Evolutionary conservation across 2,888 invertebrate species (phyloP).

Genomic region (Mellilla xanthometata): DNA sequence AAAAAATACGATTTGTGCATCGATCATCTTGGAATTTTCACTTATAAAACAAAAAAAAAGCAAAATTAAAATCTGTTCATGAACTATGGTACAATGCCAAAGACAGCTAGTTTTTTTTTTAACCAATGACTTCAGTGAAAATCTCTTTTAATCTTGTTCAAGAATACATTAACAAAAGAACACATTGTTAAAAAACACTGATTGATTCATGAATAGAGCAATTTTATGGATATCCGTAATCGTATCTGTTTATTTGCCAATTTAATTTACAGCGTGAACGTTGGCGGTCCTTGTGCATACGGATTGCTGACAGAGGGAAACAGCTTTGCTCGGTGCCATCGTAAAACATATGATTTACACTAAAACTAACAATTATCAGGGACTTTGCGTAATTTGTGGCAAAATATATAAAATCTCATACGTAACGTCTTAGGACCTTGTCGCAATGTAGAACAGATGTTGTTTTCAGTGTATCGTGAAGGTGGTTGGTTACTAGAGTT

Average conservation of each 20-base stretch:
- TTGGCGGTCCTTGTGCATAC: slow-evolving; percentile 20
- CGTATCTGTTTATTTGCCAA: slow-evolving; percentile 11
- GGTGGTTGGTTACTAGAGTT: background rate
- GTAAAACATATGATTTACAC: slow-evolving; percentile 31
- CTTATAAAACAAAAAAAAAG: too few species aligned
- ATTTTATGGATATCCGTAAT: background rate
- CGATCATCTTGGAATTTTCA: too few species aligned
- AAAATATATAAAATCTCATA: slow-evolving; percentile 31
- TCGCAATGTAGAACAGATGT: slow-evolving; percentile 2
- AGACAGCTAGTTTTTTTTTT: too few species aligned
- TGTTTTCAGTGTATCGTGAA: background rate
- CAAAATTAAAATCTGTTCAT: too few species aligned
- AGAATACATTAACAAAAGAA: too few species aligned
- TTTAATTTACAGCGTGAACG: slow-evolving; percentile 14
- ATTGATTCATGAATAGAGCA: slow-evolving; percentile 6
- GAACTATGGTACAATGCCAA: too few species aligned
- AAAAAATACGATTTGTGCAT: too few species aligned
- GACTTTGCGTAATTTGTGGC: slow-evolving; percentile 26
- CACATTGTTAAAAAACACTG: too few species aligned
- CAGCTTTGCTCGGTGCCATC: slow-evolving; percentile 17
- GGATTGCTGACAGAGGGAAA: slow-evolving; percentile 17
- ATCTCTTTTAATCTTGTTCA: too few species aligned
- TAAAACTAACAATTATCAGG: slow-evolving; percentile 28
- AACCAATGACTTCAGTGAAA: too few species aligned
- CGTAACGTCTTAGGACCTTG: slow-evolving; percentile 7